Conservation (phyloP, 2,113 vertebrate genomes). For the Sander lucioperca region DNA sequence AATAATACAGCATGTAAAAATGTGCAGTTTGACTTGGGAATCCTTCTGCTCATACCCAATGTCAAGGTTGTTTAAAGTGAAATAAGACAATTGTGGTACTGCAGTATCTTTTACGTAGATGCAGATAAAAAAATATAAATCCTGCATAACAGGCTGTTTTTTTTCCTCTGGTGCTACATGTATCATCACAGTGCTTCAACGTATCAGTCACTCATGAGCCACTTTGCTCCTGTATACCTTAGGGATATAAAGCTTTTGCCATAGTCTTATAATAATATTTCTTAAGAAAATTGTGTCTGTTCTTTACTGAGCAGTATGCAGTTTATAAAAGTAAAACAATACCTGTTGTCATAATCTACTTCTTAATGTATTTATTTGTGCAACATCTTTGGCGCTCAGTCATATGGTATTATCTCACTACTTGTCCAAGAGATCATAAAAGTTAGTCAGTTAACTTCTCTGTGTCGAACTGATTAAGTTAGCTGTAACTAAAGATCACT, state of each 20-base stretch:
- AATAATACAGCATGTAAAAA: not conserved
- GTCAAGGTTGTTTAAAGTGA: constrained; percentile 1
- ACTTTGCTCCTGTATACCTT: constrained; percentile 25
- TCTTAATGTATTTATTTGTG: not conserved
- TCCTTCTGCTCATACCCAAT: not conserved
- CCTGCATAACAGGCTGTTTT: not conserved
- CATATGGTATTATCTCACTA: not conserved
- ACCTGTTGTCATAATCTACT: not conserved
- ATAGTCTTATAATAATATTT: not conserved
- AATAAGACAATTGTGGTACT: not conserved
- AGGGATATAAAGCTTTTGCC: constrained; percentile 14
- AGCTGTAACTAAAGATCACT: not conserved
- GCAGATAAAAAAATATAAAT: constrained; percentile 8
- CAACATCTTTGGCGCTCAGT: not conserved
- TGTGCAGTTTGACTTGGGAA: not conserved
- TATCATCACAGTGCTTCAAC: constrained; percentile 21
- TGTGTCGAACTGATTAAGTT: too few species aligned
- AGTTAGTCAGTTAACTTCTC: too few species aligned
- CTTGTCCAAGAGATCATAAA: not conserved
- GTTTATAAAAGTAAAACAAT: not conserved
- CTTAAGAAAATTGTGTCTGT: not conserved
- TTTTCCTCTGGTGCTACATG: constrained; percentile 12
- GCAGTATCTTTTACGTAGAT: not conserved
- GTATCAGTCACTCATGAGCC: constrained; percentile 33
- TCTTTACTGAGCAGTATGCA: not conserved